Evolutionary conservation across 2,113 vertebrate species (phyloP).

Genomic region (Gorsachius goisagi): DNA sequence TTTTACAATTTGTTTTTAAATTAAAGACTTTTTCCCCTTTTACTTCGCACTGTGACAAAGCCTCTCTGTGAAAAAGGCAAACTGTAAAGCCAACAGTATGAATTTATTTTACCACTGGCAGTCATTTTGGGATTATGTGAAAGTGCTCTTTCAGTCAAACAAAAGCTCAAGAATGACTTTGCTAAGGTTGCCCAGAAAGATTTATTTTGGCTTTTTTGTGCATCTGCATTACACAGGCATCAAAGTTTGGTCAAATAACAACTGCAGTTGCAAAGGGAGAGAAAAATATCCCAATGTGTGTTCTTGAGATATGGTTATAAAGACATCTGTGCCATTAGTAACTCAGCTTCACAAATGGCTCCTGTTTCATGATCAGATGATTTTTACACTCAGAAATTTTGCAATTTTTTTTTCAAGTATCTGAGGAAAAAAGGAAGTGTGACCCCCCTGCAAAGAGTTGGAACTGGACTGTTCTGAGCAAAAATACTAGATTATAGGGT

Average conservation of each 20-base stretch:
- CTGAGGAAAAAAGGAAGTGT: not conserved
- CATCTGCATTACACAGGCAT: not conserved
- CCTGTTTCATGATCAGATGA: not conserved
- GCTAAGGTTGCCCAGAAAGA: not conserved
- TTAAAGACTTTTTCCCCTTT: not conserved
- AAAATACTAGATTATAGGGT: not conserved
- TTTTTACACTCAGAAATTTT: not conserved
- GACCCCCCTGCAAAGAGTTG: not conserved
- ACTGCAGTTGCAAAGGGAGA: not conserved
- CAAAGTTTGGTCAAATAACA: not conserved
- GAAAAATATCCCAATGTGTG: not conserved
- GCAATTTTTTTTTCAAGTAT: not conserved
- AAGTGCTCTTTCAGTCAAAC: not conserved
- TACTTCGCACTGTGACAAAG: not conserved
- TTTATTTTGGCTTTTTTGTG: not conserved
- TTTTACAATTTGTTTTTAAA: not conserved
- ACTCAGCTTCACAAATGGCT: not conserved
- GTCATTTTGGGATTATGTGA: not conserved
- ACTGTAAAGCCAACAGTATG: not conserved
- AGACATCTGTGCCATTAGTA: not conserved
- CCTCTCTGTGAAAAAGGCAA: not conserved
- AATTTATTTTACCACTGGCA: not conserved
- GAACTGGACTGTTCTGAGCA: not conserved
- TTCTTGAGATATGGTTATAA: not conserved
- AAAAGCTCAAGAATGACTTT: not conserved